Evolutionary conservation across 2,888 invertebrate genomes (phyloP).

Genomic region (Melipona bicolor): DNA sequence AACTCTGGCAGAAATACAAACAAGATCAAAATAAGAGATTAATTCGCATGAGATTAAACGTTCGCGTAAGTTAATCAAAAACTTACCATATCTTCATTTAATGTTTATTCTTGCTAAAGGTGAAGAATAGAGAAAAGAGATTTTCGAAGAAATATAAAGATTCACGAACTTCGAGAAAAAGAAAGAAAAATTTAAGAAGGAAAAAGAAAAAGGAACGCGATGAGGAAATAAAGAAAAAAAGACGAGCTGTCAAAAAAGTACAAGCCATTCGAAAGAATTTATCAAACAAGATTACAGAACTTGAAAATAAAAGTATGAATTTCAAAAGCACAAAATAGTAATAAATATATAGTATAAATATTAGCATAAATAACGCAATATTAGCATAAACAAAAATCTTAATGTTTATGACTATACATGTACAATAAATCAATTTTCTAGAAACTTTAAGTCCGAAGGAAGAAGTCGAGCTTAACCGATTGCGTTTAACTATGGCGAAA

Average conservation of each 20-base stretch:
- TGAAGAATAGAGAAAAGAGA: slow-evolving; percentile 28
- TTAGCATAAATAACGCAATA: neutral
- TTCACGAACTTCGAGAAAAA: neutral
- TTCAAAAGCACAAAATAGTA: neutral
- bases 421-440: slow-evolving; percentile 15
- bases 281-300: slow-evolving; percentile 12
- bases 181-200: neutral
- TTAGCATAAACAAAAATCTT: neutral
- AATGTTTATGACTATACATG: neutral
- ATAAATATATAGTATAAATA: neutral
- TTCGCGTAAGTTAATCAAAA: slow-evolving; percentile 37
- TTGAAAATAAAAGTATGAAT: slow-evolving; percentile 41
- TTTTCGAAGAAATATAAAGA: neutral
- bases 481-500: slow-evolving; percentile 17
- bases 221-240: neutral
- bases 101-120: slow-evolving; percentile 1
- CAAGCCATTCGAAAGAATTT: slow-evolving; percentile 25
- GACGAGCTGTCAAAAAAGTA: slow-evolving; percentile 12
- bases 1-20: slow-evolving; percentile 51
- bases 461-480: slow-evolving; percentile 22
- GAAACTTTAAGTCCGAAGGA: slow-evolving; percentile 37
- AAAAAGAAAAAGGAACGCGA: neutral
- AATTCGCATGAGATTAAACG: slow-evolving; percentile 25
- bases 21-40: slow-evolving; percentile 39
- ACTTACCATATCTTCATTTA: neutral